Conservation (phyloP, 2,888 invertebrate genomes). For the Microctonus hyperodae region DNA sequence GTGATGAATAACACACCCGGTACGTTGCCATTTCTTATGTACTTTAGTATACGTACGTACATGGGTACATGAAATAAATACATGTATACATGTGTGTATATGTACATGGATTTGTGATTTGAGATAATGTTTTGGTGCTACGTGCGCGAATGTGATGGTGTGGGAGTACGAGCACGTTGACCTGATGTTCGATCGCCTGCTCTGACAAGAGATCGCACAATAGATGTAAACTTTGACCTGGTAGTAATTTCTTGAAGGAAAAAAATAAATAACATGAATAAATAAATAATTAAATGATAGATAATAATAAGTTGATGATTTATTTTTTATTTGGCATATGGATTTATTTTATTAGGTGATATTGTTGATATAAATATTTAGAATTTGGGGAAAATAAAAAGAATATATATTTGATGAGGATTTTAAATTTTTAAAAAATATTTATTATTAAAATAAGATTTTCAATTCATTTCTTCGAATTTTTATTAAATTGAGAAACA, state of each 20-base stretch:
- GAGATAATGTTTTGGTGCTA: slow-evolving; percentile 43
- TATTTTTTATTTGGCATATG: no score
- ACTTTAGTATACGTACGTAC: neutral
- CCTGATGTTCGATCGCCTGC: slow-evolving; percentile 46
- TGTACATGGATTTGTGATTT: slow-evolving; percentile 39
- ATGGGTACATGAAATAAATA: neutral
- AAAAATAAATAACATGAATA: no score
- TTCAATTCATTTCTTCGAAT: no score
- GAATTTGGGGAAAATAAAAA: no score
- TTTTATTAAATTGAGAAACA: no score
- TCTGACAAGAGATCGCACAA: slow-evolving; percentile 6
- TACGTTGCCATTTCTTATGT: neutral
- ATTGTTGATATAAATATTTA: no score
- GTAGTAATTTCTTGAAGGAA: no score
- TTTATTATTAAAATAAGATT: no score
- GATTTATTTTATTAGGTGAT: no score
- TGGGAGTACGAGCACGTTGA: slow-evolving; percentile 48
- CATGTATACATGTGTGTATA: neutral
- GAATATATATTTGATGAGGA: no score
- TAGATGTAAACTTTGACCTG: slow-evolving; percentile 2
- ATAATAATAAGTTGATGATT: neutral
- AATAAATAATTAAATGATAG: neutral
- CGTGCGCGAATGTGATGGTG: slow-evolving; percentile 24
- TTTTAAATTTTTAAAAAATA: no score
- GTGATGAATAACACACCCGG: slow-evolving; percentile 22